phyloP scores from a whole-genome alignment of 2,888 invertebrate genomes.

The Agelastica alni region DNA sequence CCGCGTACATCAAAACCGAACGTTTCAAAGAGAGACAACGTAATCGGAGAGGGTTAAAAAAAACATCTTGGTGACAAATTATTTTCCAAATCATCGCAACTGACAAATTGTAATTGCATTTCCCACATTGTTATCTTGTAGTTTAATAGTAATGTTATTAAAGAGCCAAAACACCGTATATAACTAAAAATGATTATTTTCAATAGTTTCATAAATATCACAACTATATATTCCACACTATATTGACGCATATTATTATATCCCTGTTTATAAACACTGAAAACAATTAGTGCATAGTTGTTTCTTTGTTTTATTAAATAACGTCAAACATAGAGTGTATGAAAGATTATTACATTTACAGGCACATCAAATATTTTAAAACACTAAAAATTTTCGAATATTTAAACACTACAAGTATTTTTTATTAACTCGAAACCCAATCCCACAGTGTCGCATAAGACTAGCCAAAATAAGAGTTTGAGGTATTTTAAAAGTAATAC shows the following conservation, averaged over 20 bases:
- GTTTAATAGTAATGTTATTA: constrained; percentile 26
- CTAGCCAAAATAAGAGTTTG: neutral
- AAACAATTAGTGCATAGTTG: constrained; percentile 44
- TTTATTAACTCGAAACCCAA: constrained; percentile 20
- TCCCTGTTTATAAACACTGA: constrained; percentile 45
- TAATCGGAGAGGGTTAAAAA: too few species aligned
- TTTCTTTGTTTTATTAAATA: constrained; percentile 32
- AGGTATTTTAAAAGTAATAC: too few species aligned
- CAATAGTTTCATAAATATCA: constrained; percentile 46
- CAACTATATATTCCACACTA: constrained; percentile 51
- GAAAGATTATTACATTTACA: constrained; percentile 47
- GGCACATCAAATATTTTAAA: constrained; percentile 48
- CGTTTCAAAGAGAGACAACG: too few species aligned
- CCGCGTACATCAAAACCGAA: too few species aligned
- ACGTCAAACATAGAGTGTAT: constrained; percentile 49
- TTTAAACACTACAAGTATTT: constrained; percentile 22
- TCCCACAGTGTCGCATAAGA: constrained; percentile 5
- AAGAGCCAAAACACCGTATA: constrained; percentile 20
- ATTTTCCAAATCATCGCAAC: too few species aligned
- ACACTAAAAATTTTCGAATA: constrained; percentile 26
- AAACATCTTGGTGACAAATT: too few species aligned
- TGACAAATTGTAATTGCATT: too few species aligned
- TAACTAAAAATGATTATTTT: constrained; percentile 41
- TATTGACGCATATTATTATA: constrained; percentile 46
- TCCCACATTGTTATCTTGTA: too few species aligned